Base-by-base conservation (phyloP, 2,888 invertebrate genomes). In the Hipparchia sbordonii region DNA sequence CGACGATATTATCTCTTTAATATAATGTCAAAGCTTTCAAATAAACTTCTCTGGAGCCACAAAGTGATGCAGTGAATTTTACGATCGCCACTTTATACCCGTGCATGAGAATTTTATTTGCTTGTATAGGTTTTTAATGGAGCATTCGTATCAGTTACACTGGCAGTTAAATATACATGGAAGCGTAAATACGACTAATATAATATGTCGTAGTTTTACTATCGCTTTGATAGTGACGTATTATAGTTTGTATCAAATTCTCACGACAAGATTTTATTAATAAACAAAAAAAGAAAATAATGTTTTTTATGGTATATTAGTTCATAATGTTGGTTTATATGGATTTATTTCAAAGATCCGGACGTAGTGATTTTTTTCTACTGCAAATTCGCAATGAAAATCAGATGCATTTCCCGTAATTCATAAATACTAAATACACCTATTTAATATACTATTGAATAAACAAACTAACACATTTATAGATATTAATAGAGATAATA, bases 41-140 rank as follows among this genome's bases (percentile, higher is more conserved):
- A 87, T 87, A 87, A 84, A 88, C 87, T 87, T 86, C 86, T 85
- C 81, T 82, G 79, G 78, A 81, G 81, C 85, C 86, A 86, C 90
- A 86, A 88, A 88, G 85, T 89, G 88, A 84, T 89, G 88, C 88
- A 89, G 84, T 84, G 85, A 84, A 85, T 87, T 91, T 92, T 88
- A 92, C 87, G 89, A 87, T 82, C 84, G 77, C 78, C 78, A 80
- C 80, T 90, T 91, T 89, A 91, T 87, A 82, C 82, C 82, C 79
- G 78, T 83, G 83, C 86, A 87, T 87, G 85, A 78, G 87, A 87
- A 86, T 90, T 91, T 90, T 89, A 92, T 91, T 89, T 87, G 85
- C 85, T 86, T 88, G 87, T 87, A 88, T 85, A 87, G 86, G 85
- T 87, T 82, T 91, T 90, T 90, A 91, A 91, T 89, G 86, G 88